These are phyloP conservation scores for Smutsia gigantea DNA, from an alignment of 2,797 vertebrate species.

Conservation along the genomic window DNA sequence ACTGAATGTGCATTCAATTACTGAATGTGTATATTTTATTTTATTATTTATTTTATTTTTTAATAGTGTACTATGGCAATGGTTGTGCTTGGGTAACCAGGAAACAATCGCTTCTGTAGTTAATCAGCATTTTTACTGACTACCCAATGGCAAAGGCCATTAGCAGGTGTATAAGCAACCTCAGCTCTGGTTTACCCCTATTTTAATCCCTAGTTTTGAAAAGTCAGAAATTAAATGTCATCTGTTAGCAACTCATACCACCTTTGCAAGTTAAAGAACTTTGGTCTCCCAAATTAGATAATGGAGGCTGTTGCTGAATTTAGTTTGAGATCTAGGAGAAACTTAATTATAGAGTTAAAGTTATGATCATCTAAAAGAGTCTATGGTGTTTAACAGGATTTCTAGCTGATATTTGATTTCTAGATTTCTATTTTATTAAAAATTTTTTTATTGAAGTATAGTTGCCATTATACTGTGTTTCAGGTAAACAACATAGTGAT, in stretches of 20 bases:
- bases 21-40: background rate
- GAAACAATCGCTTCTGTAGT: background rate
- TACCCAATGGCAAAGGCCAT: background rate
- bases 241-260: background rate
- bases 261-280: constrained; percentile 26
- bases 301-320: background rate
- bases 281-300: background rate
- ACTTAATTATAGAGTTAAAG: background rate
- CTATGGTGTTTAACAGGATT: background rate
- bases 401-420: background rate
- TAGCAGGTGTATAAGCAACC: background rate
- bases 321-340: background rate
- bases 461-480: no score
- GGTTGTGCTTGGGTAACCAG: background rate
- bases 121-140: background rate
- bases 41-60: background rate
- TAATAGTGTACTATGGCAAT: background rate
- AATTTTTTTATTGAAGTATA: no score
- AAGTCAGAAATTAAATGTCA: background rate
- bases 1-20: background rate
- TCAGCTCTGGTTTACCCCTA: background rate
- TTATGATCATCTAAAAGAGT: background rate
- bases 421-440: background rate
- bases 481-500: no score
- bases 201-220: background rate